Conservation (phyloP, 2,888 invertebrate species). For the Trichopria drosophilae region DNA sequence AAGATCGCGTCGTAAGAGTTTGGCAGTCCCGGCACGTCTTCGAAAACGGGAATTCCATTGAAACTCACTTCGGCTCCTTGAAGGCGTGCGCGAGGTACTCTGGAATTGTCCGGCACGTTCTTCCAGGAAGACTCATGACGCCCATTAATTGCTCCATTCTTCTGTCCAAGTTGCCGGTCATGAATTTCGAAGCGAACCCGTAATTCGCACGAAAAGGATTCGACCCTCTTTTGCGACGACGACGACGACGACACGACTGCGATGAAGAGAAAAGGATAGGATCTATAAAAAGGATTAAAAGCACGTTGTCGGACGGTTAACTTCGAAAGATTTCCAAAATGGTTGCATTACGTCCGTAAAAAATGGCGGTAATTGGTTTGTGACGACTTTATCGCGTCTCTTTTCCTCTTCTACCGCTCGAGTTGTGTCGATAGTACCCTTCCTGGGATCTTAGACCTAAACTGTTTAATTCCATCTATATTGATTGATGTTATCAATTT, state of each 20-base stretch:
- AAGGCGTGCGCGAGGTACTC: constrained; percentile 16
- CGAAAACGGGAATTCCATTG: constrained; percentile 49
- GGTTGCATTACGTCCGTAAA: too few species aligned
- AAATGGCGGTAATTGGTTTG: too few species aligned
- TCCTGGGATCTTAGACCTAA: too few species aligned
- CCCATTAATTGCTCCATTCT: constrained; percentile 50
- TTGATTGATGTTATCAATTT: too few species aligned
- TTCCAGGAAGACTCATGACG: constrained; percentile 42
- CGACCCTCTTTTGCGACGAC: constrained; percentile 23
- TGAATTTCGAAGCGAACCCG: constrained; percentile 44
- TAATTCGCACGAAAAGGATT: constrained; percentile 36
- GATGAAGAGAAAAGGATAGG: neutral
- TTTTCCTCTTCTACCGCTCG: too few species aligned
- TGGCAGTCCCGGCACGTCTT: constrained; percentile 43
- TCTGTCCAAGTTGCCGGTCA: constrained; percentile 41
- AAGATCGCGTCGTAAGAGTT: too few species aligned
- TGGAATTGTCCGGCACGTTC: constrained; percentile 38
- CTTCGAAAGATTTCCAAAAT: too few species aligned
- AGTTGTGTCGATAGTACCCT: too few species aligned
- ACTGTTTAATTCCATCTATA: too few species aligned
- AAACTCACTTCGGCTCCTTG: constrained; percentile 36
- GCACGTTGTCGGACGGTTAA: too few species aligned
- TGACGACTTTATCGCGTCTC: too few species aligned
- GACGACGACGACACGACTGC: neutral
- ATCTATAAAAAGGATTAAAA: too few species aligned